Percentiles rank a stretch among this genome's conserved stretches.
Conservation (phyloP, 2,888 invertebrate genomes). For the Quadriops clusia region DNA sequence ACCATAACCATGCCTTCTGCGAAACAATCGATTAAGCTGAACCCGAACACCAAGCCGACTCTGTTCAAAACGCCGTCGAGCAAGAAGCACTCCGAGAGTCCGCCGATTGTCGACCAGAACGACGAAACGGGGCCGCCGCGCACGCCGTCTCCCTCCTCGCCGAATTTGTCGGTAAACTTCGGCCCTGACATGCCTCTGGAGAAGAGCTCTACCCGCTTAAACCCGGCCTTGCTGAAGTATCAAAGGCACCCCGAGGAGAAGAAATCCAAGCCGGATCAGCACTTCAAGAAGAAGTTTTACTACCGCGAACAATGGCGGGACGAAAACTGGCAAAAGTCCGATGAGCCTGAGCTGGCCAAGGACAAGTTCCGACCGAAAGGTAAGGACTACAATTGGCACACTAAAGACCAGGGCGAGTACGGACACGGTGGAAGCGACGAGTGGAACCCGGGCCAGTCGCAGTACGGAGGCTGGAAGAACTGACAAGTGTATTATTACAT, state of each 20-base stretch:
- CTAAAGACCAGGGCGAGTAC: conserved; percentile 25
- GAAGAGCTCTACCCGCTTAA: conserved; percentile 33
- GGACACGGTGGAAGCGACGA: conserved; percentile 10
- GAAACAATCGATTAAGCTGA: conserved; percentile 30
- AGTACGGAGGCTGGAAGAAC: conserved; percentile 30
- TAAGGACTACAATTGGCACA: conserved; percentile 60
- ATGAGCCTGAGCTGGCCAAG: conserved; percentile 30
- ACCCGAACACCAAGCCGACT: conserved; percentile 31
- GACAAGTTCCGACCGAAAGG: conserved; percentile 61
- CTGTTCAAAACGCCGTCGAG: conserved; percentile 34
- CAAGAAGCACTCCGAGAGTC: conserved; percentile 37
- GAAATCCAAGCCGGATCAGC: conserved; percentile 42
- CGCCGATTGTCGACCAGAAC: conserved; percentile 33
- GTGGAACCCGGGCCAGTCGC: conserved; percentile 17
- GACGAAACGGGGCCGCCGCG: conserved; percentile 43
- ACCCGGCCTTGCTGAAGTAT: conserved; percentile 46
- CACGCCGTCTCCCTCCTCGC: conserved; percentile 45
- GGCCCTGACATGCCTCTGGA: conserved; percentile 26
- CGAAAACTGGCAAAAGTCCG: conserved; percentile 33
- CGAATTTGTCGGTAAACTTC: conserved; percentile 32
- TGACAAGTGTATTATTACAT: conserved; percentile 22
- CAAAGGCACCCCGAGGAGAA: conserved; percentile 43
- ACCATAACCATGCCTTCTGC: conserved; percentile 31
- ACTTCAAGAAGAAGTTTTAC: conserved; percentile 74
- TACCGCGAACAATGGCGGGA: conserved; percentile 57